Conservation (phyloP, 2,888 invertebrate genomes). For the Callyntrura sp. region DNA sequence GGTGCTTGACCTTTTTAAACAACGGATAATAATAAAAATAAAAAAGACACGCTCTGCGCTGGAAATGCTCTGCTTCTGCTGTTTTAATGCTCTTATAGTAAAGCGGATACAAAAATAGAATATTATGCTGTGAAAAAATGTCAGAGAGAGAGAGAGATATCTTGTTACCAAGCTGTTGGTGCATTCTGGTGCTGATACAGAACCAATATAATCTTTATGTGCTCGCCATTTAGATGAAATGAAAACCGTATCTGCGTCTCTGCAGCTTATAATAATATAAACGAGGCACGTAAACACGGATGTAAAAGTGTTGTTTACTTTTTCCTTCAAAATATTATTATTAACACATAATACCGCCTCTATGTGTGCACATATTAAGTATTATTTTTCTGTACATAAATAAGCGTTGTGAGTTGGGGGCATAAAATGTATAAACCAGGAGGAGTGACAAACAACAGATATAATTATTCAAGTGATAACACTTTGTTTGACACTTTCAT, state of each 20-base stretch:
- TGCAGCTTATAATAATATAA: too few species aligned
- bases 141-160: background rate
- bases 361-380: too few species aligned
- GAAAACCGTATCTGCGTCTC: too few species aligned
- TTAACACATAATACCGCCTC: background rate
- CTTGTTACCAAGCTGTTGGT: background rate
- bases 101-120: too few species aligned
- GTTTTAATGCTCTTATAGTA: too few species aligned
- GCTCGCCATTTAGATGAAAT: too few species aligned
- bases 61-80: background rate
- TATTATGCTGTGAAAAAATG: background rate
- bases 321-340: background rate
- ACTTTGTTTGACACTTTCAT: conserved; percentile 12
- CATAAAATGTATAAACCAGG: too few species aligned
- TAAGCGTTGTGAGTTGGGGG: too few species aligned
- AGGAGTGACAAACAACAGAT: background rate
- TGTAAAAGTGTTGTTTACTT: background rate
- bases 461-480: background rate
- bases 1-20: conserved; percentile 18
- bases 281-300: too few species aligned
- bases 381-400: too few species aligned
- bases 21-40: background rate
- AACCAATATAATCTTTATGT: too few species aligned
- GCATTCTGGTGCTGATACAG: too few species aligned
- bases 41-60: background rate